Percentiles rank a stretch among this genome's conserved stretches.
These are phyloP conservation scores for Panthera tigris DNA, from an alignment of 2,113 vertebrate genomes.

Conservation along the genomic window DNA sequence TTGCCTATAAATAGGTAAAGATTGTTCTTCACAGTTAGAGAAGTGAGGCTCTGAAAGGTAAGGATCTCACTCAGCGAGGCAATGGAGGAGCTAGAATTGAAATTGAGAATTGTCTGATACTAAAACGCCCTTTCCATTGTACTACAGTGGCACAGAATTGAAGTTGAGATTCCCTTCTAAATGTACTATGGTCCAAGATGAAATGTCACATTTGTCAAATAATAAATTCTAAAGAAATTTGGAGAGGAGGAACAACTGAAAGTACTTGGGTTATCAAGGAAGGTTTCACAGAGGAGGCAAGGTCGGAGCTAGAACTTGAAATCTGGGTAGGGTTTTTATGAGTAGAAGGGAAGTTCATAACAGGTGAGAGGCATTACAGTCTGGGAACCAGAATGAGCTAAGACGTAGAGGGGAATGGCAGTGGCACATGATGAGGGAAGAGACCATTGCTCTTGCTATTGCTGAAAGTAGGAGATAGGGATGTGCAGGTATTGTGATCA, in stretches of 20 bases:
- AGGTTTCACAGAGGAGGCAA: background rate
- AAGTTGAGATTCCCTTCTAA: conserved; percentile 18
- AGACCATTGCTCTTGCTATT: background rate
- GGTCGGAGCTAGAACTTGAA: background rate
- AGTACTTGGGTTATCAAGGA: background rate
- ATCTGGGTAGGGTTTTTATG: background rate
- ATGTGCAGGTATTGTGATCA: background rate
- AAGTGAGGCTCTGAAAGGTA: background rate
- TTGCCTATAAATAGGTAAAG: background rate
- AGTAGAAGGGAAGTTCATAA: background rate
- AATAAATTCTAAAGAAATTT: conserved; percentile 30
- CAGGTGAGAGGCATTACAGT: background rate
- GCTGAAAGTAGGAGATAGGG: background rate
- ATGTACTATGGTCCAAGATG: background rate
- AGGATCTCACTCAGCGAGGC: background rate
- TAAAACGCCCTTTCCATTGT: background rate
- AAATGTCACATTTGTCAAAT: background rate
- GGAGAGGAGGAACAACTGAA: background rate
- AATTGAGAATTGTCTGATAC: background rate
- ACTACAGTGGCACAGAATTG: background rate
- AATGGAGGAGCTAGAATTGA: background rate
- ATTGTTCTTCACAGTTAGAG: background rate
- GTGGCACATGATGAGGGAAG: background rate
- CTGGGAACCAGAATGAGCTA: background rate
- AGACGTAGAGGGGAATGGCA: background rate